Evolutionary conservation across 2,797 vertebrate species (phyloP).

Genomic region (Falco naumanni): DNA sequence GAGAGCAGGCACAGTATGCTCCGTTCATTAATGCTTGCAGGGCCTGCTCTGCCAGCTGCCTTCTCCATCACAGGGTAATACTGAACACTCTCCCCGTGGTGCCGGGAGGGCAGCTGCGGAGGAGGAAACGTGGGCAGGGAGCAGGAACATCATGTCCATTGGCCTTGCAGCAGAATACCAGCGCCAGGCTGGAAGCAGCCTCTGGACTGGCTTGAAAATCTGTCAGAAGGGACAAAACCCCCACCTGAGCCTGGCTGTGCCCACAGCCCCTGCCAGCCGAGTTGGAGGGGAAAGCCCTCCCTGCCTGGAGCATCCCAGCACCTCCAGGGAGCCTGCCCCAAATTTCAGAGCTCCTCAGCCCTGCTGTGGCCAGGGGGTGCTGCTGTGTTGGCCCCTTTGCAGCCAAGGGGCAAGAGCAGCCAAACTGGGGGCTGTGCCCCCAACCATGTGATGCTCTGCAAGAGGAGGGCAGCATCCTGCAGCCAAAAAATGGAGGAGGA

Average conservation of each 20-base stretch:
- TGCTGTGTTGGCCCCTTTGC: background rate
- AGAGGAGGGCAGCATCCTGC: background rate
- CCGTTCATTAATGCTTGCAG: background rate
- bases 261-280: background rate
- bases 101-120: background rate
- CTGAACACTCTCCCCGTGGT: background rate
- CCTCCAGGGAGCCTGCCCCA: background rate
- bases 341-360: background rate
- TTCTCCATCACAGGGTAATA: background rate
- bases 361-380: rapidly evolving
- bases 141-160: background rate
- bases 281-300: background rate
- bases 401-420: background rate
- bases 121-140: background rate
- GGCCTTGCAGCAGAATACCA: background rate
- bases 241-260: background rate
- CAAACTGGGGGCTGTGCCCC: rapidly evolving
- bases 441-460: rapidly evolving
- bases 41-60: background rate
- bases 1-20: background rate
- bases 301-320: background rate
- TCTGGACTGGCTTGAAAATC: background rate
- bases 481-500: background rate
- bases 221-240: background rate
- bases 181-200: background rate